A percentile compares a stretch with the other conserved stretches of the same genome.
Conservation (phyloP, 2,113 vertebrate species). For the Oreochromis niloticus region DNA sequence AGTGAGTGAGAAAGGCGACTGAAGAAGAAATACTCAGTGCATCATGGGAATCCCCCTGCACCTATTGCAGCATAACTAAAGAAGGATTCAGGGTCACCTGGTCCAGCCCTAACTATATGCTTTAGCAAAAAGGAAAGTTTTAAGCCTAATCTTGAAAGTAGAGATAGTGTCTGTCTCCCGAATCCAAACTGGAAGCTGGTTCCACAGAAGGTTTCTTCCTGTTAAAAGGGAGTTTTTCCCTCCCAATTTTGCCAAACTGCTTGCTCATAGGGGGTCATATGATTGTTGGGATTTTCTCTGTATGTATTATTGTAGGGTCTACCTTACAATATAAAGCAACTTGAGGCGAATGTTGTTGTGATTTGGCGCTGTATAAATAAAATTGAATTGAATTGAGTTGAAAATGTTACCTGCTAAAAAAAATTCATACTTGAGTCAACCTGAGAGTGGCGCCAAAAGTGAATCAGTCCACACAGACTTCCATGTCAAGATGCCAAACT, state of each 20-base stretch:
- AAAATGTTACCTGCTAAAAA: background rate
- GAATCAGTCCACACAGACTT: background rate
- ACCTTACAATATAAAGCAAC: background rate
- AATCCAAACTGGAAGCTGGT: background rate
- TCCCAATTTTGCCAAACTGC: background rate
- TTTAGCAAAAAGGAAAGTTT: background rate
- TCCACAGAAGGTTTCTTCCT: background rate
- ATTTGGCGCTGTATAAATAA: background rate
- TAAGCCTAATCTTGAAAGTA: background rate
- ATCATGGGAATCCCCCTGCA: background rate
- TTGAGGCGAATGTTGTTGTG: background rate
- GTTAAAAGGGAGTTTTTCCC: background rate
- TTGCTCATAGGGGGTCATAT: background rate
- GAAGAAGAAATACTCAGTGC: background rate
- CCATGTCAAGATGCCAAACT: background rate
- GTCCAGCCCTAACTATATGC: background rate
- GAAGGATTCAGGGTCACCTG: background rate
- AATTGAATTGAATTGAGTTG: background rate
- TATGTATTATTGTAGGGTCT: background rate
- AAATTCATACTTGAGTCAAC: background rate
- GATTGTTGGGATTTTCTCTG: background rate
- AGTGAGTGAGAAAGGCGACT: background rate
- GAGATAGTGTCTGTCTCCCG: background rate
- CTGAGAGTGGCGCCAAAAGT: background rate
- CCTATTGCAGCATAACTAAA: background rate